A percentile compares a stretch with the other conserved stretches of the same genome.
Evolutionary conservation across 2,113 vertebrate genomes (phyloP).

Genomic region (Colaptes auratus): DNA sequence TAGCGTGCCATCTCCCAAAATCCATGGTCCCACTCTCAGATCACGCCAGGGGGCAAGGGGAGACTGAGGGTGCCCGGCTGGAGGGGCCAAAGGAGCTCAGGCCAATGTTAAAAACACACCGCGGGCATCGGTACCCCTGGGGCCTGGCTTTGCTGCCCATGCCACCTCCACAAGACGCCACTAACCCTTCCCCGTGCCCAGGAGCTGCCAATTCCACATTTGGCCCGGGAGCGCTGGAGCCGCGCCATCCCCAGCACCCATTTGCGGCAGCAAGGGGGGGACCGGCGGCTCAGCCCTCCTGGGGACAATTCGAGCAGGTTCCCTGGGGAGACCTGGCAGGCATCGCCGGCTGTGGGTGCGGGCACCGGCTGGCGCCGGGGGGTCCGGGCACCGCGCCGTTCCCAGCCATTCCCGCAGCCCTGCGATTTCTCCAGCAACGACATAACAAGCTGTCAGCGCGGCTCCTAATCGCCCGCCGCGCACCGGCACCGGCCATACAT

Average conservation of each 20-base stretch:
- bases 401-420: neutral
- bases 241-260: accelerated
- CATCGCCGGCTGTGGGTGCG: neutral
- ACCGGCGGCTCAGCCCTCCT: accelerated
- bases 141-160: neutral
- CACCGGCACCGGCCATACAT: neutral
- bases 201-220: accelerated
- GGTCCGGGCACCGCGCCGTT: neutral
- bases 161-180: accelerated
- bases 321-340: neutral
- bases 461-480: neutral
- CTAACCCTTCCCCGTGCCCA: neutral
- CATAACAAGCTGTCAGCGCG: neutral
- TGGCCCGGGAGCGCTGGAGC: accelerated
- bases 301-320: neutral
- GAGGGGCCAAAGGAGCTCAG: neutral
- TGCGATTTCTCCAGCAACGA: neutral
- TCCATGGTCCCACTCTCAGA: neutral
- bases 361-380: neutral
- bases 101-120: neutral
- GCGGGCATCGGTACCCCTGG: neutral
- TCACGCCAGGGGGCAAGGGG: neutral
- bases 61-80: neutral
- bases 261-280: neutral
- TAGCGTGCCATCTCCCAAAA: neutral